These are phyloP conservation scores for Epirrhoe alternata DNA, from an alignment of 2,888 invertebrate species.

Conservation along the genomic window DNA sequence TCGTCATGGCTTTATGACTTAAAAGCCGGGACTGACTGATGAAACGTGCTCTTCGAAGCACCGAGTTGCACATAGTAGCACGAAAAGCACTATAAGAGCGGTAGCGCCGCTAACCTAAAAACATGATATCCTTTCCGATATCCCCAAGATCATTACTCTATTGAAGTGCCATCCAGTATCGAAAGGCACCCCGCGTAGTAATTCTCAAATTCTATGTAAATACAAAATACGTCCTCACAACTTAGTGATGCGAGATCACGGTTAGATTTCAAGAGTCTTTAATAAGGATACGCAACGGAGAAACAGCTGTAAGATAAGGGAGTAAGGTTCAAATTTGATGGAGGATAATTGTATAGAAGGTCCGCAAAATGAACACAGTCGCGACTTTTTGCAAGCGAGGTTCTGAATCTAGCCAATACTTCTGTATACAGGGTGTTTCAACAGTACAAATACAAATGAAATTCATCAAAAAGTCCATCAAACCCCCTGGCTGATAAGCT, in stretches of 20 bases:
- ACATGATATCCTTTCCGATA: background rate
- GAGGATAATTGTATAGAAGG: slow-evolving; percentile 50
- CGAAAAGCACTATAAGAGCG: no score
- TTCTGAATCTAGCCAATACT: slow-evolving; percentile 80
- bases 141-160: slow-evolving; percentile 26
- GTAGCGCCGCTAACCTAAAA: no score
- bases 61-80: no score
- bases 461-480: no score
- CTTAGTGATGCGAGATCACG: slow-evolving; percentile 83
- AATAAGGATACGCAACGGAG: slow-evolving; percentile 52
- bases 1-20: no score
- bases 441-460: background rate
- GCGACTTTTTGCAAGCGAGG: slow-evolving; percentile 73
- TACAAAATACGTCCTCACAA: slow-evolving; percentile 58
- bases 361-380: slow-evolving; percentile 79
- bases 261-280: slow-evolving; percentile 64
- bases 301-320: slow-evolving; percentile 36
- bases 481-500: no score
- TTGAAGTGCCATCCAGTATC: slow-evolving; percentile 30
- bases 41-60: no score
- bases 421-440: slow-evolving; percentile 62
- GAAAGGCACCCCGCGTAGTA: slow-evolving; percentile 37
- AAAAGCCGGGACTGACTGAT: no score
- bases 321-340: slow-evolving; percentile 44
- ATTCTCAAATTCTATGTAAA: slow-evolving; percentile 63